These are phyloP conservation scores for Linyphia triangularis DNA, from an alignment of 2,888 invertebrate genomes.

Conservation along the genomic window DNA sequence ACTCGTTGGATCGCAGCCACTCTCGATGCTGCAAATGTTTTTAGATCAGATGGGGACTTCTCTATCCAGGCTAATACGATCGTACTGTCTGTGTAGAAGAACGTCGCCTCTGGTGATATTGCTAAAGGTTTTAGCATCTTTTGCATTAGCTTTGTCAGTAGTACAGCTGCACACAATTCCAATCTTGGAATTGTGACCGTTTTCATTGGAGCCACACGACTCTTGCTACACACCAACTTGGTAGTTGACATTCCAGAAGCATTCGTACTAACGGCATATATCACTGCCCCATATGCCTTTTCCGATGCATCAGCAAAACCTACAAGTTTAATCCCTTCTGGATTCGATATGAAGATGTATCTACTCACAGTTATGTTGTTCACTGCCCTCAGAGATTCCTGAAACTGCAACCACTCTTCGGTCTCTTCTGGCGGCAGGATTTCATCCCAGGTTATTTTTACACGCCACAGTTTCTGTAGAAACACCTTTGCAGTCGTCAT, in stretches of 20 bases:
- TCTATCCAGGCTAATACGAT: conserved; percentile 27
- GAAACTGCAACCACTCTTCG: background rate
- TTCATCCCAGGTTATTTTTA: conserved; percentile 15
- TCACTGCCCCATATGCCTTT: background rate
- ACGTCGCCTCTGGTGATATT: background rate
- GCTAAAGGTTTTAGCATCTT: background rate
- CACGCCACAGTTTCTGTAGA: conserved; percentile 14
- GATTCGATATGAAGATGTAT: background rate
- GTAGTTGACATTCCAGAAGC: background rate
- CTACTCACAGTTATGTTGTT: background rate
- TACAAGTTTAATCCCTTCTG: background rate
- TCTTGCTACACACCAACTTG: background rate
- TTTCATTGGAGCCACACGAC: background rate
- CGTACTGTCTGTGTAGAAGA: conserved; percentile 7
- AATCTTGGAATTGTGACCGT: background rate
- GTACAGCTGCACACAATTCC: background rate
- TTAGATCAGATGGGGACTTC: background rate
- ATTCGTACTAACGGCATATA: background rate
- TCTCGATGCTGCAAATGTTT: conserved; percentile 8
- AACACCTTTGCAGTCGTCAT: conserved; percentile 34
- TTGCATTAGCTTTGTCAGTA: background rate
- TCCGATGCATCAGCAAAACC: background rate
- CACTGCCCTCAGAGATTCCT: background rate
- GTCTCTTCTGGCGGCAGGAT: background rate
- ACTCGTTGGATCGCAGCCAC: conserved; percentile 1